phyloP scores from a whole-genome alignment of 2,888 invertebrate genomes.

The Hedychridium roseum region DNA sequence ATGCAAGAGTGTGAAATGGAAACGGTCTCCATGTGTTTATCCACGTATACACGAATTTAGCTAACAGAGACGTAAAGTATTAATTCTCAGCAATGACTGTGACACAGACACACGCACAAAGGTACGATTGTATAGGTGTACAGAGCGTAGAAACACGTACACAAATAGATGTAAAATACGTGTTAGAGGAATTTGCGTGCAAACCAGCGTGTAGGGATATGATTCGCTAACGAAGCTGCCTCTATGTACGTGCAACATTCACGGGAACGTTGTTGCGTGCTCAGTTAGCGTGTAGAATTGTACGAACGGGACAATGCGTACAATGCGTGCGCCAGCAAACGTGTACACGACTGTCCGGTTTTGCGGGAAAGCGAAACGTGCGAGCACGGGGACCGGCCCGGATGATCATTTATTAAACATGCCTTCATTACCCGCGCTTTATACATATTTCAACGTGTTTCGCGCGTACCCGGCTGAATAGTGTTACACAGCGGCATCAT shows the following conservation, averaged over 20 bases:
- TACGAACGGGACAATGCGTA: not conserved
- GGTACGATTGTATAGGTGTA: too few species aligned
- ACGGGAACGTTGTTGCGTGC: not conserved
- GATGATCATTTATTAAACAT: slow-evolving; percentile 56
- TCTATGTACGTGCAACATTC: slow-evolving; percentile 6
- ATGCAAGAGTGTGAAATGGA: too few species aligned
- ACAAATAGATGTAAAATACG: too few species aligned
- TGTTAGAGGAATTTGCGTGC: slow-evolving; percentile 15
- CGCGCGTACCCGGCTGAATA: slow-evolving; percentile 32
- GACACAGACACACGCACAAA: too few species aligned
- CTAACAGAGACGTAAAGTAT: too few species aligned
- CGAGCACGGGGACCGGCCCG: too few species aligned
- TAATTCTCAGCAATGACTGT: too few species aligned
- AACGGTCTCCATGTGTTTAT: too few species aligned
- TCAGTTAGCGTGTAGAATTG: not conserved
- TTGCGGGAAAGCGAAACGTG: too few species aligned
- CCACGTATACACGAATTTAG: too few species aligned
- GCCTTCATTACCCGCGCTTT: slow-evolving; percentile 53
- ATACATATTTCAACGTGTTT: slow-evolving; percentile 53
- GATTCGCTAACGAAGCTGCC: too few species aligned
- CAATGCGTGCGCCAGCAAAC: slow-evolving; percentile 22
- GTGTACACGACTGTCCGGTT: slow-evolving; percentile 19
- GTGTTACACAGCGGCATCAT: slow-evolving; percentile 24
- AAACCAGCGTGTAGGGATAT: slow-evolving; percentile 13
- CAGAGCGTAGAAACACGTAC: too few species aligned